Evolutionary conservation across 2,113 vertebrate genomes (phyloP).

Genomic region (Toxotes chatareus): DNA sequence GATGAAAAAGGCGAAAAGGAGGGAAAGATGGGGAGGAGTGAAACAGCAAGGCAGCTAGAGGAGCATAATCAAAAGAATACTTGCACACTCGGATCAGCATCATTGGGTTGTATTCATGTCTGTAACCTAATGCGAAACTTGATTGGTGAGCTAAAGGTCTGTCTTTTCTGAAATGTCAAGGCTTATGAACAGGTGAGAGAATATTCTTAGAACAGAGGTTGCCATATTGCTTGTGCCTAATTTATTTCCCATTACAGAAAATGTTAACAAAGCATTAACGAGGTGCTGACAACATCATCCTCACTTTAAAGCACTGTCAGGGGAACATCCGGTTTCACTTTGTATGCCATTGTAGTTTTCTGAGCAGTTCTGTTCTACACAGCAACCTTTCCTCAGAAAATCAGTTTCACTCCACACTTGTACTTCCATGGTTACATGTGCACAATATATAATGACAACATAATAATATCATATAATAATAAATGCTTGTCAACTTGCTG

Average conservation of each 20-base stretch:
- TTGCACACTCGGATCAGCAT: conserved; percentile 59
- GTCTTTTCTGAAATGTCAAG: conserved; percentile 71
- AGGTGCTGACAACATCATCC: conserved; percentile 71
- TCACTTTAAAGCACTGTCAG: conserved; percentile 70
- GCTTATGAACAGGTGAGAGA: conserved; percentile 64
- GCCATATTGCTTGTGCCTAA: conserved; percentile 66
- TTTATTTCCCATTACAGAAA: conserved; percentile 77
- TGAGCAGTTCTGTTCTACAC: conserved; percentile 46
- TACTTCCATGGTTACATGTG: conserved; percentile 17
- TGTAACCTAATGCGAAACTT: conserved; percentile 61
- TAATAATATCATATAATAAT: too few relatives aligned
- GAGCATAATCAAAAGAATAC: conserved; percentile 54
- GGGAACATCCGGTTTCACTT: conserved; percentile 66
- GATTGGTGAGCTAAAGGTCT: conserved; percentile 66
- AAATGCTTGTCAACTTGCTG: conserved; percentile 36
- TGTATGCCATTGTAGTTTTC: conserved; percentile 66
- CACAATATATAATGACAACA: not conserved
- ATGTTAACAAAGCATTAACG: conserved; percentile 77
- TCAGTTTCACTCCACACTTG: conserved; percentile 49
- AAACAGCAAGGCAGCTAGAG: conserved; percentile 7
- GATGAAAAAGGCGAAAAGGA: conserved; percentile 16
- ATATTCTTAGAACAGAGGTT: conserved; percentile 49
- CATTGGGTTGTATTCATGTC: conserved; percentile 57
- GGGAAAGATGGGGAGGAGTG: conserved; percentile 14
- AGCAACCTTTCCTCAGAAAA: conserved; percentile 63